A percentile compares a stretch with the other conserved stretches of the same genome.
phyloP scores from a whole-genome alignment of 2,113 vertebrate genomes.

The Synchiropus splendidus region DNA sequence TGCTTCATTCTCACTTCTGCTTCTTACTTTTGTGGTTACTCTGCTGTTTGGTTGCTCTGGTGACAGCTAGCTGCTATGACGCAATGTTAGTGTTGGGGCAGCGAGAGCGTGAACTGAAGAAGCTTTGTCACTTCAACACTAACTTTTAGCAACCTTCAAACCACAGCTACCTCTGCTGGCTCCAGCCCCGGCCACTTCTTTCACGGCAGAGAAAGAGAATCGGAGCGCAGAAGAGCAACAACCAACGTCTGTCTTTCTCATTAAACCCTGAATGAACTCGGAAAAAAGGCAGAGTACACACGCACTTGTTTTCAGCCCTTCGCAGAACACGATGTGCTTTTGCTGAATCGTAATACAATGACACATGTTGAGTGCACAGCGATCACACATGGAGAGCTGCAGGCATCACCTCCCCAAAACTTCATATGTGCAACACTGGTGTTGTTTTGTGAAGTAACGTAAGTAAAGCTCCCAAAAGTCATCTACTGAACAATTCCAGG shows the following conservation, averaged over 20 bases:
- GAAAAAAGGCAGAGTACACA: neutral
- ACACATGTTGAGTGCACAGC: too few relatives aligned
- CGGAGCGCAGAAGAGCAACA: conserved; percentile 9
- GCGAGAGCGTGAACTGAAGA: conserved; percentile 13
- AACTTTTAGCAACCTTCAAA: too few relatives aligned
- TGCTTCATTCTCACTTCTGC: conserved; percentile 13
- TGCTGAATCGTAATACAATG: conserved; percentile 3
- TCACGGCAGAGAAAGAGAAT: conserved; percentile 28
- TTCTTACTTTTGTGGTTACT: conserved; percentile 2
- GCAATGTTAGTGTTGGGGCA: conserved; percentile 42
- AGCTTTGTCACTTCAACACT: conserved; percentile 30
- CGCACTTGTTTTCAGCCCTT: neutral
- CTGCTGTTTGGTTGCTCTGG: conserved; percentile 43
- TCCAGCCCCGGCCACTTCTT: neutral
- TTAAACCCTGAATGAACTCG: conserved; percentile 45
- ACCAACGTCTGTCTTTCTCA: conserved; percentile 42
- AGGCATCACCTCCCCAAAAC: too few relatives aligned
- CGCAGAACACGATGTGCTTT: neutral
- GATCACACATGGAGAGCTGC: conserved; percentile 6
- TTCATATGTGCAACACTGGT: too few relatives aligned
- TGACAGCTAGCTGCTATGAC: conserved; percentile 26
- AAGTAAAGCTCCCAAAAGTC: too few relatives aligned
- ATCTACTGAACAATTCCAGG: too few relatives aligned
- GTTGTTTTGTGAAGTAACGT: too few relatives aligned
- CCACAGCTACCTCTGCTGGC: neutral